A percentile compares a stretch with the other conserved stretches of the same genome.
phyloP scores from a whole-genome alignment of 2,888 invertebrate genomes.

The Lottia scabra region DNA sequence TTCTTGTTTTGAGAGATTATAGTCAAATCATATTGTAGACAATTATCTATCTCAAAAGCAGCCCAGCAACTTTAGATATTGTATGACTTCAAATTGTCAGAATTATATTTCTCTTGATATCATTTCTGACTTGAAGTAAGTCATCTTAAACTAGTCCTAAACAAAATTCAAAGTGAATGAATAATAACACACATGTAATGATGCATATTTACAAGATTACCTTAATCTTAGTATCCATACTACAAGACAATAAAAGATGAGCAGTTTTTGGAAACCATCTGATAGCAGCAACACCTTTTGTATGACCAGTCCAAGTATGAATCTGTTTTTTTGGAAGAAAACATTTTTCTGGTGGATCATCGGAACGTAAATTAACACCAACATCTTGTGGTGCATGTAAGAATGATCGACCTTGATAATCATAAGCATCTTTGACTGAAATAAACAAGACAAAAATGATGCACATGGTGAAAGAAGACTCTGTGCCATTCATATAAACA shows the following conservation, averaged over 20 bases:
- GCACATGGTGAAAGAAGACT: no score
- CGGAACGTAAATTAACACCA: constrained; percentile 87
- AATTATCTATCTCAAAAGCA: no score
- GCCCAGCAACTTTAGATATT: no score
- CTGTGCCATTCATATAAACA: no score
- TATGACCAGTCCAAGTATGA: constrained; percentile 97
- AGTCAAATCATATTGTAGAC: no score
- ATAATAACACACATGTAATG: neutral
- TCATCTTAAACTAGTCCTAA: no score
- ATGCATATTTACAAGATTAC: constrained; percentile 68
- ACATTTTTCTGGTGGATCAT: constrained; percentile 92
- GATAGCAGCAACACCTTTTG: constrained; percentile 94
- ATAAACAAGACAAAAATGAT: constrained; percentile 13
- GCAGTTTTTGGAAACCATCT: constrained; percentile 95
- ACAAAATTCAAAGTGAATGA: neutral
- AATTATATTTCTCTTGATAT: no score
- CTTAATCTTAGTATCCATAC: constrained; percentile 97
- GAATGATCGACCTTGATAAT: constrained; percentile 97
- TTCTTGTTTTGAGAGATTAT: no score
- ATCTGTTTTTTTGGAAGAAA: constrained; percentile 96
- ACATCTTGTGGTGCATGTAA: constrained; percentile 92
- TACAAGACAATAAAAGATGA: constrained; percentile 92
- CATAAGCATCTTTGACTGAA: constrained; percentile 87
- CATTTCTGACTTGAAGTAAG: no score
- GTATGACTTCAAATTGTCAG: no score